phyloP scores from a whole-genome alignment of 2,113 vertebrate species.

The Apistogramma diplotaenia region DNA sequence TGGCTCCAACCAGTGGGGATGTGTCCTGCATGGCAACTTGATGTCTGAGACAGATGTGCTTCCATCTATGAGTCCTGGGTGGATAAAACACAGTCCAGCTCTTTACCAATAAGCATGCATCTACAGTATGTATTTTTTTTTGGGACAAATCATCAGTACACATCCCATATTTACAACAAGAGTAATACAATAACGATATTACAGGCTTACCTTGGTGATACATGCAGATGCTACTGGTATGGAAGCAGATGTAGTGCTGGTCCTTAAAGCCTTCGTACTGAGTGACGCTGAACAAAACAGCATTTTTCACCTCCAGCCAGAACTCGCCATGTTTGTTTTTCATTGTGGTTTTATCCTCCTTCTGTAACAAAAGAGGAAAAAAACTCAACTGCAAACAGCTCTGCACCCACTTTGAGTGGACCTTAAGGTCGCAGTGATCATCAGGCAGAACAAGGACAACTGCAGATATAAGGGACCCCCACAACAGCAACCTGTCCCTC shows the following conservation, averaged over 20 bases:
- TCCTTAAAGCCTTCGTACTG: conserved; percentile 94
- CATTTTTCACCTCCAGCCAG: conserved; percentile 89
- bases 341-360: conserved; percentile 79
- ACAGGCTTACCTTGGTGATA: conserved; percentile 87
- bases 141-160: not conserved
- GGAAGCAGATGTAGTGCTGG: conserved; percentile 93
- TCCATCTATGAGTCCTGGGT: conserved; percentile 84
- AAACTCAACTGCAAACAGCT: not conserved
- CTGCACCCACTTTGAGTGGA: not conserved
- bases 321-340: conserved; percentile 92
- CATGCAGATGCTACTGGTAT: conserved; percentile 86
- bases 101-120: not conserved
- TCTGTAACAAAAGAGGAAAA: conserved; percentile 57
- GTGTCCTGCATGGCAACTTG: conserved; percentile 84
- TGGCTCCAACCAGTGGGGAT: conserved; percentile 93
- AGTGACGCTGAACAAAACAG: conserved; percentile 88
- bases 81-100: not conserved
- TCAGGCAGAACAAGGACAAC: not conserved
- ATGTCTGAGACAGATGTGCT: conserved; percentile 76
- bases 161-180: not conserved
- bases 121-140: not conserved
- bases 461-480: not conserved
- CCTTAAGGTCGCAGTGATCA: not conserved
- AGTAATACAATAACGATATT: not conserved
- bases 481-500: not conserved